Evolutionary conservation across 2,888 invertebrate species (phyloP).

Genomic region (Andrena praecox): DNA sequence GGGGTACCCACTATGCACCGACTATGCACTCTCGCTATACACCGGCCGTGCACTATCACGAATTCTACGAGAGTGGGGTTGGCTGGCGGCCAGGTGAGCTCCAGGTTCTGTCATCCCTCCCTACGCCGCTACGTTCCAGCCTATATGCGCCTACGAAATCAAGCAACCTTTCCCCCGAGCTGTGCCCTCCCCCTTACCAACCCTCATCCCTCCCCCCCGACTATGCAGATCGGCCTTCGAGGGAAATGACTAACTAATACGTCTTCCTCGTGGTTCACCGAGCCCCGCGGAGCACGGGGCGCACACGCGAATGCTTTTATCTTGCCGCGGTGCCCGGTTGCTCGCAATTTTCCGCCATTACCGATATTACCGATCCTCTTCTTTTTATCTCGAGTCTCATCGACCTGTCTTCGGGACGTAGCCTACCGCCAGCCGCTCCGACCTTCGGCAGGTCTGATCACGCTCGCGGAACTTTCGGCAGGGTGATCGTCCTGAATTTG

Average conservation of each 20-base stretch:
- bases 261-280: conserved; percentile 55
- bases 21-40: conserved; percentile 70
- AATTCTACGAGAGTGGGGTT: conserved; percentile 65
- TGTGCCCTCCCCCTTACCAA: neutral
- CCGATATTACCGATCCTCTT: conserved; percentile 38
- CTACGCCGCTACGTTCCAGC: conserved; percentile 60
- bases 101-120: conserved; percentile 75
- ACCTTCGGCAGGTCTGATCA: neutral
- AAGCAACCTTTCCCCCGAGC: conserved; percentile 32
- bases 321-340: conserved; percentile 33
- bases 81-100: conserved; percentile 82
- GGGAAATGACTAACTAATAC: conserved; percentile 61
- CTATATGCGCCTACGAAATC: conserved; percentile 68
- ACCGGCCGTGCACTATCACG: conserved; percentile 75
- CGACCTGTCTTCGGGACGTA: conserved; percentile 16
- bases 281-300: conserved; percentile 33
- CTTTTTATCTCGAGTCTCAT: conserved; percentile 52
- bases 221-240: conserved; percentile 57
- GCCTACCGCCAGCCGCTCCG: neutral
- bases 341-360: conserved; percentile 51
- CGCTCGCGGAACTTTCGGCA: neutral
- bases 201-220: neutral
- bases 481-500: neutral
- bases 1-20: conserved; percentile 64
- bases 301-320: conserved; percentile 58